Base-by-base conservation (phyloP, 1,140 invertebrate genomes). In the Dysdera silvatica region DNA sequence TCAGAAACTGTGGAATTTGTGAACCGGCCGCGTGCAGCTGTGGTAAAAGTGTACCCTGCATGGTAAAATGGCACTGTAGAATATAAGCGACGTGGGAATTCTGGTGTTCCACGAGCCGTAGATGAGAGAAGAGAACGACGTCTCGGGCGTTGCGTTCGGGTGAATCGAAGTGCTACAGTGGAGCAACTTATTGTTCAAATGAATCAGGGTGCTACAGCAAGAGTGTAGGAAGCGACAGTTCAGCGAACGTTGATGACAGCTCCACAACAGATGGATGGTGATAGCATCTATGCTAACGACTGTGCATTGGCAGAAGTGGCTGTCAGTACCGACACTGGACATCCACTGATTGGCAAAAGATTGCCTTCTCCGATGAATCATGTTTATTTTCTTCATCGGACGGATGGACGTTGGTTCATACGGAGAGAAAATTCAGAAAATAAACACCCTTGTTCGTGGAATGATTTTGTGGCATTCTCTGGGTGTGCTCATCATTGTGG, bases 1-100 rank as follows among this genome's bases (percentile, higher is more conserved):
- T 49, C 23, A 8, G 47, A 49, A 49, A 49, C 47, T 23, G 47
- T 28, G 12, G 18, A 49, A 7, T 49, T 49, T 49, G 47, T 49
- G 18, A 49, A 49, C 23, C 29, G 23, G 24, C 29, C 47, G 5
- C 47, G 24, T 26, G 24, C 18, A 10, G 47, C 5, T 28, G 24
- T 49, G 47, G 47, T 49, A 49, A 49, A 49, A 24, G 47, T 49
- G 18, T 49, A 49, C 47, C 23, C 10, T 49, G 23, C 47, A 49
- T 49, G 47, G 12, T 28, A 49, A 49, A 49, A 23, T 49, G 47
- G 47, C 20, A 49, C 18, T 49, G 18, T 49, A 26, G 23, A 49
- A 49, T 26, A 49, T 49, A 6, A 49, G 47, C 14, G 24, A 23
- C 5, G 6, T 49, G 47, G 47, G 23, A 49, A 49, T 26, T 49